Percentiles rank a stretch among this genome's conserved stretches.
These are phyloP conservation scores for Drosophila merina DNA, from an alignment of 2,888 invertebrate genomes.

Conservation along the genomic window DNA sequence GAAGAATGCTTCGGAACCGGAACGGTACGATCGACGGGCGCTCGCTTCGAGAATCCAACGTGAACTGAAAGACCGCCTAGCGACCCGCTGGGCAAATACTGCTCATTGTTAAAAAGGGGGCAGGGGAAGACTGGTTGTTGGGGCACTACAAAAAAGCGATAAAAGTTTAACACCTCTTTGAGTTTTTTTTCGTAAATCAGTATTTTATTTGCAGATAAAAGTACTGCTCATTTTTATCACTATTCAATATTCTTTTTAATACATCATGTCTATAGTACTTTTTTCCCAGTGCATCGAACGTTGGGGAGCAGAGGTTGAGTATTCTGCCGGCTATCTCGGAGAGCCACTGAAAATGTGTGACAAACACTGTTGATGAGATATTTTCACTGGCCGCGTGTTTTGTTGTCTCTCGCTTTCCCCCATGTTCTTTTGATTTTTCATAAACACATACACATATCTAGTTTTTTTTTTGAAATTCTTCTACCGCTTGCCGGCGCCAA, in stretches of 20 bases:
- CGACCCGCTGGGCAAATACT: slow-evolving; percentile 47
- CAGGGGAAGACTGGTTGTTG: slow-evolving; percentile 11
- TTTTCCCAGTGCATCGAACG: slow-evolving; percentile 11
- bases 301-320: slow-evolving; percentile 12
- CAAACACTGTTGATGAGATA: slow-evolving; percentile 18
- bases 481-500: slow-evolving; percentile 28
- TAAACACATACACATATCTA: neutral
- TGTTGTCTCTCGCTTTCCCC: slow-evolving; percentile 16
- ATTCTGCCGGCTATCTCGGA: slow-evolving; percentile 54
- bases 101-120: slow-evolving; percentile 16
- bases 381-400: slow-evolving; percentile 31
- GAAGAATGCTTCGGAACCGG: slow-evolving; percentile 28
- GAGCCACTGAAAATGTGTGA: slow-evolving; percentile 35
- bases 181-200: neutral
- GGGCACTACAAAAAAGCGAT: slow-evolving; percentile 36
- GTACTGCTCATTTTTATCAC: too few relatives aligned
- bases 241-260: too few relatives aligned
- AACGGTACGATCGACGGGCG: slow-evolving; percentile 64
- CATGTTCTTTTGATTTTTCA: neutral
- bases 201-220: too few relatives aligned
- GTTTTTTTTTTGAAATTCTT: neutral
- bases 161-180: neutral
- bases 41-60: slow-evolving; percentile 71
- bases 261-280: neutral
- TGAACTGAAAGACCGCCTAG: slow-evolving; percentile 61